phyloP scores from a whole-genome alignment of 2,797 vertebrate species.

The Oophaga sylvatica region DNA sequence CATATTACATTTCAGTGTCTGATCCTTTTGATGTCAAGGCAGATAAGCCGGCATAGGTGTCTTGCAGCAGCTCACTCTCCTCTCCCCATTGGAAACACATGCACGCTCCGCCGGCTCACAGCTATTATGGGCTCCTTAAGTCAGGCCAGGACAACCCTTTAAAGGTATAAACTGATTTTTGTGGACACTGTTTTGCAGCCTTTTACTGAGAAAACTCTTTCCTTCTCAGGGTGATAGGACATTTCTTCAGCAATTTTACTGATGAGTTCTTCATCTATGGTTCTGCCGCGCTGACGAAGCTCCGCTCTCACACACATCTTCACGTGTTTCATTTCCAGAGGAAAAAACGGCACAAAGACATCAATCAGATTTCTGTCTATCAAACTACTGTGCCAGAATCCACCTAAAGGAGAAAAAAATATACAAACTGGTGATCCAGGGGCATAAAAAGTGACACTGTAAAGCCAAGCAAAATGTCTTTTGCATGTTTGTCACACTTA shows the following conservation, averaged over 20 bases:
- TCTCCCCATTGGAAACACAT: no score
- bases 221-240: conserved; percentile 87
- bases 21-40: no score
- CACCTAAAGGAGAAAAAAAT: conserved; percentile 74
- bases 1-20: no score
- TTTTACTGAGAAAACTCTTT: conserved; percentile 86
- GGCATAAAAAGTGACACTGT: not conserved
- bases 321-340: conserved; percentile 88
- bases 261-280: conserved; percentile 72
- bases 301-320: conserved; percentile 85
- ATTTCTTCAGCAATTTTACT: conserved; percentile 80
- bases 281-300: conserved; percentile 72
- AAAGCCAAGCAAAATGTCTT: no score
- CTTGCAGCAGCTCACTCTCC: no score
- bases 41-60: no score
- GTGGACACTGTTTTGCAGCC: conserved; percentile 93
- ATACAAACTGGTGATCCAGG: not conserved
- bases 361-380: conserved; percentile 94
- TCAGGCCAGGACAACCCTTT: not conserved
- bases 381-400: conserved; percentile 90
- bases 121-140: no score
- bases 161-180: conserved; percentile 79
- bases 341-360: conserved; percentile 93
- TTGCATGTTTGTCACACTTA: no score
- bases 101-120: no score